phyloP scores from a whole-genome alignment of 2,113 vertebrate species.

The Notarius lentiginosus region DNA sequence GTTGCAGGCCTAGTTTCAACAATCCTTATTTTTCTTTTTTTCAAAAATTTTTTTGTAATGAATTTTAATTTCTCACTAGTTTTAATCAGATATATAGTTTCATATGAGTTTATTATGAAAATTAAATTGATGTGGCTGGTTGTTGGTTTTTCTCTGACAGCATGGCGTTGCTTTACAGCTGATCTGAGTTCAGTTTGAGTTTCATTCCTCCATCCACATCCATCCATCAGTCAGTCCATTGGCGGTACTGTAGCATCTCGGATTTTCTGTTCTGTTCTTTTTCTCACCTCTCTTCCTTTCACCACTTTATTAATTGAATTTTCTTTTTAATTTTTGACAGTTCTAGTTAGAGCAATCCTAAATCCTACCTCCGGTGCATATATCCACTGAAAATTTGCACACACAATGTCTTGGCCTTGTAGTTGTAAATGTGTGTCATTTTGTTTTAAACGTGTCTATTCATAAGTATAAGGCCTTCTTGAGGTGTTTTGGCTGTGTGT shows the following conservation, averaged over 20 bases:
- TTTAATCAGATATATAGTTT: neutral
- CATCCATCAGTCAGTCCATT: constrained; percentile 61
- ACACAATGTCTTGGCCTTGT: neutral
- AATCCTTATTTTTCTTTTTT: neutral
- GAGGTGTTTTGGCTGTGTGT: neutral
- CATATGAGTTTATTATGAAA: neutral
- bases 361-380: neutral
- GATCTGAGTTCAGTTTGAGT: constrained; percentile 71
- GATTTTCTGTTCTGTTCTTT: constrained; percentile 57
- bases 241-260: constrained; percentile 68
- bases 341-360: neutral
- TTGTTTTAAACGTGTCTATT: neutral
- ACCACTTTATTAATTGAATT: neutral
- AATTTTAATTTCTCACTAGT: constrained; percentile 15
- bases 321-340: neutral
- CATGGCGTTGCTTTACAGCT: constrained; percentile 59
- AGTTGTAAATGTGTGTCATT: neutral
- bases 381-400: neutral
- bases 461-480: neutral
- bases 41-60: neutral
- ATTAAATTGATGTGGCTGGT: constrained; percentile 56
- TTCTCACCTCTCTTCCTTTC: constrained; percentile 10
- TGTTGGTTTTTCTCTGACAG: constrained; percentile 71
- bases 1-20: constrained; percentile 6
- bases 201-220: constrained; percentile 59